A percentile compares a stretch with the other conserved stretches of the same genome.
Conservation (phyloP, 2,113 vertebrate species). For the Bos indicus region DNA sequence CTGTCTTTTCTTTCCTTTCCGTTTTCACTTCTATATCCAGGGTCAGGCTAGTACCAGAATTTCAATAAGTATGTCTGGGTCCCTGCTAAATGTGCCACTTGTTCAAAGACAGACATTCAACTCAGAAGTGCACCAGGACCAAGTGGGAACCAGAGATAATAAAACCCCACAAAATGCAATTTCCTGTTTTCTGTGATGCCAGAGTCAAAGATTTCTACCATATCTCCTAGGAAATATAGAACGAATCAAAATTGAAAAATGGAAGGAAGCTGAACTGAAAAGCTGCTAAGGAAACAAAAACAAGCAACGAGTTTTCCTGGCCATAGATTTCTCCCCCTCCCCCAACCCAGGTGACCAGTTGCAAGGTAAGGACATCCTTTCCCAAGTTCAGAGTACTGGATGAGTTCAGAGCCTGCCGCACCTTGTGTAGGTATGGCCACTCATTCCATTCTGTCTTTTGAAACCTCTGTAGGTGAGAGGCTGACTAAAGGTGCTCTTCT, state of each 20-base stretch:
- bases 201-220: neutral
- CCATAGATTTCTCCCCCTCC: neutral
- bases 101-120: constrained; percentile 28
- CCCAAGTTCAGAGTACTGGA: fast-evolving
- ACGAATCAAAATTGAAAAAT: constrained; percentile 28
- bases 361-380: neutral
- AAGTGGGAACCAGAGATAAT: constrained; percentile 29
- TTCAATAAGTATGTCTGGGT: constrained; percentile 24
- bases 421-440: neutral
- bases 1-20: neutral
- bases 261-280: neutral
- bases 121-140: constrained; percentile 11
- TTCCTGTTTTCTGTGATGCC: constrained; percentile 52
- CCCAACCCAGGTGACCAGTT: neutral
- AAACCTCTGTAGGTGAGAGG: neutral
- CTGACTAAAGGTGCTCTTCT: too few species aligned
- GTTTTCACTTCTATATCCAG: neutral
- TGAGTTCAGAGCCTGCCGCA: neutral
- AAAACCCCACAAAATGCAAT: constrained; percentile 48
- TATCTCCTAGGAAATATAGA: constrained; percentile 49
- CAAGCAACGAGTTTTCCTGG: neutral
- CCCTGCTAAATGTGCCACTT: constrained; percentile 11
- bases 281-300: neutral
- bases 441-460: neutral
- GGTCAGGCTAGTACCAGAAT: neutral